These are phyloP conservation scores for Aphelinus certus DNA, from an alignment of 1,140 invertebrate species.

Conservation along the genomic window DNA sequence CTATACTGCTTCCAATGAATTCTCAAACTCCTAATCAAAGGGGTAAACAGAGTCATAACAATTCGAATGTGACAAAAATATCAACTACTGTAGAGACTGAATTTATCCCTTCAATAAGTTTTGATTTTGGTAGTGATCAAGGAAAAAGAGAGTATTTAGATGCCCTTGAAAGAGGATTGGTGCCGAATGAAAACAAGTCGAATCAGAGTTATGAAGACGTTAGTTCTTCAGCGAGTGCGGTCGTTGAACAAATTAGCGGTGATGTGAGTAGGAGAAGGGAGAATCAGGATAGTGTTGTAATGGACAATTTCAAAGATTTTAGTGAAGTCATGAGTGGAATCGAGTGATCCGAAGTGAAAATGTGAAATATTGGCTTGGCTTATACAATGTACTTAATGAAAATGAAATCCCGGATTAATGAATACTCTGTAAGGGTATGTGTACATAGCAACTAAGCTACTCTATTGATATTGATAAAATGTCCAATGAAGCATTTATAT, in stretches of 20 bases:
- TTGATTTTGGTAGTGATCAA: slow-evolving; percentile 54
- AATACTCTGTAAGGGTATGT: no score
- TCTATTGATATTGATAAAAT: no score
- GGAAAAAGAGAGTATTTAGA: slow-evolving; percentile 55
- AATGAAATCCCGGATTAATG: no score
- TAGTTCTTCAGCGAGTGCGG: background rate
- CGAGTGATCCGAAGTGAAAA: slow-evolving; percentile 1
- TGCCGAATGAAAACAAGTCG: slow-evolving; percentile 30
- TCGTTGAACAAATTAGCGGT: background rate
- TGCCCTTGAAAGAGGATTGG: slow-evolving; percentile 54
- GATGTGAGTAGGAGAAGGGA: background rate
- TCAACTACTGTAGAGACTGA: slow-evolving; percentile 53
- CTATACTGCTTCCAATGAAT: no score
- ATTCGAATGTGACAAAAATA: background rate
- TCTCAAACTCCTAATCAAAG: no score
- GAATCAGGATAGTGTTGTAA: slow-evolving; percentile 20
- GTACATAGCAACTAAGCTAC: no score
- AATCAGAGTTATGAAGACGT: background rate
- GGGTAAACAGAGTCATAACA: no score
- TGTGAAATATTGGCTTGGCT: no score
- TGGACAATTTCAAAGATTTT: slow-evolving; percentile 28
- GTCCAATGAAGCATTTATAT: no score
- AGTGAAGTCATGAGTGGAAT: slow-evolving; percentile 8
- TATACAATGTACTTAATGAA: no score
- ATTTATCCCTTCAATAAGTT: slow-evolving; percentile 58